phyloP scores from a whole-genome alignment of 2,113 vertebrate species.

The Hemibagrus wyckioides region DNA sequence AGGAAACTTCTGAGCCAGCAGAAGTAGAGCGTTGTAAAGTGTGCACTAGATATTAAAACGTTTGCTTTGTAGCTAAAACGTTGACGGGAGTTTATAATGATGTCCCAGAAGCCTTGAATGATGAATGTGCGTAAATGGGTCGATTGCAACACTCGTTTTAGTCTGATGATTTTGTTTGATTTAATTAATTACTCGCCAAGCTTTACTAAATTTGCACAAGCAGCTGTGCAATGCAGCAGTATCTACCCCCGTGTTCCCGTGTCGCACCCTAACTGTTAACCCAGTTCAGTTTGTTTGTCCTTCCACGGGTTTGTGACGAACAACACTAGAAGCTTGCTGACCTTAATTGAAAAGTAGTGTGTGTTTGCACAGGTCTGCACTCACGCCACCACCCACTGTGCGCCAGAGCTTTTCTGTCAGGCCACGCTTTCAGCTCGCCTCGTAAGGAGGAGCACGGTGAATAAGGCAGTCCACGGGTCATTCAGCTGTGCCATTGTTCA shows the following conservation, averaged over 20 bases:
- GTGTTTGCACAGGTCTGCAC: conserved; percentile 53
- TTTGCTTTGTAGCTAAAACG: conserved; percentile 2
- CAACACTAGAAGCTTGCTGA: conserved; percentile 57
- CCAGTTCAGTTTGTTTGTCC: conserved; percentile 65
- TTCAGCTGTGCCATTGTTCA: conserved; percentile 42
- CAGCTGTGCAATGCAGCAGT: not conserved
- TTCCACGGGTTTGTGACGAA: conserved; percentile 69
- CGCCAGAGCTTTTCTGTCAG: conserved; percentile 37
- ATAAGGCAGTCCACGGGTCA: conserved; percentile 37
- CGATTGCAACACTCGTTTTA: not conserved
- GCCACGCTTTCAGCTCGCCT: conserved; percentile 31
- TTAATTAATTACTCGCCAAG: not conserved
- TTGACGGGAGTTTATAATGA: not conserved
- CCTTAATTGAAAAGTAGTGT: conserved; percentile 57
- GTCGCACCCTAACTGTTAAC: conserved; percentile 54
- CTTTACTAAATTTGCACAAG: not conserved
- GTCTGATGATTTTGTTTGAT: not conserved
- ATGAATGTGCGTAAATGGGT: too few species aligned
- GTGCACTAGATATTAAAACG: conserved; percentile 16
- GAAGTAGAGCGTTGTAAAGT: not conserved
- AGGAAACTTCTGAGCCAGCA: not conserved
- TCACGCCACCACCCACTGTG: conserved; percentile 48
- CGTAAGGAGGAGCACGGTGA: conserved; percentile 37
- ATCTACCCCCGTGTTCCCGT: conserved; percentile 23
- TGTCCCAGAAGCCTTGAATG: not conserved